Evolutionary conservation across 1,140 invertebrate species (phyloP), one percentile per base, ranked within the genome.

Genomic region (Diachasmimorpha longicaudata): DNA sequence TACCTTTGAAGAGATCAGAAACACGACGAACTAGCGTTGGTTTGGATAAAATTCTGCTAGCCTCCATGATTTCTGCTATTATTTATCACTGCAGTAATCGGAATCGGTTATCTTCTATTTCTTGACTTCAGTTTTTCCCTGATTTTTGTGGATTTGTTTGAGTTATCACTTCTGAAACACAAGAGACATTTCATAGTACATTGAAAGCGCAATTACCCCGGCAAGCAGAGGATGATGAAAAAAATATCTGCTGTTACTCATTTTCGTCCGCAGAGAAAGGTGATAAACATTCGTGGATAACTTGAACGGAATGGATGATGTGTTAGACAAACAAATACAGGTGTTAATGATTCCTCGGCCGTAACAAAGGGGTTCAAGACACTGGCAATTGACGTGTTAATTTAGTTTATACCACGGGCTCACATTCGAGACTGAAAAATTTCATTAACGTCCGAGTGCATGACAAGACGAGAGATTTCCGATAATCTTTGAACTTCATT

Each of bases 121-220:
- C 13, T 11, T 4, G 31, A 63, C 58, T 63, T 13, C 21, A 19
- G 23, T 23, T 1, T 25, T 23, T 6, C 1, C 1, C 2, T 42
- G 25, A 14, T 25, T 63, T 13, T 25, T 0, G 10, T 63, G 19
- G 0, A 25, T 63, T 63, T 63, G 14, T 25, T 25, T 63, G 23
- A n/a, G 46, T 48, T 77, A 77, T 79, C 78, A 68, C 68, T 77
- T 42, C 75, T 79, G 73, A 55, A 55, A 55, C 14, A 55, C n/a
- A 55, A n/a, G 9, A 42, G 13, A 42, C 9, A 11, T 13, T 42
- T 42, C 9, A 42, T 42, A 42, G 39, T 42, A 42, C 13, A 42
- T 42, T 10, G 39, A 42, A 0, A 13, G 9, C 9, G 9, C 2
- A 42, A 42, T 11, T 42, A 11, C 11, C 9, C 13, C 39, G 39